Base-by-base conservation (phyloP, 2,797 vertebrate species). In the Enteromius treurensis region DNA sequence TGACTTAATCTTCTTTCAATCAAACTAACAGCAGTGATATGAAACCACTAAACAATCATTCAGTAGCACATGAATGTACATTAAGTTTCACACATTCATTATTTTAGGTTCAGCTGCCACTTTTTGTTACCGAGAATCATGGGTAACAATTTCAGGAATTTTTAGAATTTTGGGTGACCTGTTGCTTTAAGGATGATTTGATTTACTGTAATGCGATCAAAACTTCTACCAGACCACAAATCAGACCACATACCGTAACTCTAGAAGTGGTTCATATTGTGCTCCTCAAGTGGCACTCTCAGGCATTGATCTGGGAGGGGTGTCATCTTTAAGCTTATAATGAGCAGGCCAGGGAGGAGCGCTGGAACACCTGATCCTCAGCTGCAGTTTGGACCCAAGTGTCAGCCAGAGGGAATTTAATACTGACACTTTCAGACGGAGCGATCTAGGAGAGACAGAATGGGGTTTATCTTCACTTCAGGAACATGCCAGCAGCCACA, bases 341-440 rank as follows among this genome's bases (percentile, higher is more conserved):
- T 70, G 49, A 23, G 64, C 14, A 32, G 23, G 6, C 45, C 26
- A 58, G 49, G 67, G 49, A 47, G 76, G 73, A 64, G 65, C 1
- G 4, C 23, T 34, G 19, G 65, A 77, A 75, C 55, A 82, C 62
- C 47, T 67, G 84, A 82, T 79, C 80, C 74, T 37, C 29, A 71
- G 73, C 74, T 45, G 74, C 23, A 13, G 70, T 26, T 34, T 34
- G 65, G 58, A 53, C 42, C 75, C 75, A 78, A 51, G 58, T 79
- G 62, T 82, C 80, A 82, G 75, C 84, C 80, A 82, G 68, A 82
- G 77, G 84, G 68, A 67, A 86, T 70, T 29, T 67, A 78, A 73
- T 53, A 64, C 45, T 40, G 76, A 73, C 76, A 51, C 69, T 74
- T 55, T 85, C 80, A 85, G 75, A 74, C 5, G 15, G 69, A 79